These are phyloP conservation scores for Dufourea novaeangliae DNA, from an alignment of 1,140 invertebrate genomes.

Conservation along the genomic window DNA sequence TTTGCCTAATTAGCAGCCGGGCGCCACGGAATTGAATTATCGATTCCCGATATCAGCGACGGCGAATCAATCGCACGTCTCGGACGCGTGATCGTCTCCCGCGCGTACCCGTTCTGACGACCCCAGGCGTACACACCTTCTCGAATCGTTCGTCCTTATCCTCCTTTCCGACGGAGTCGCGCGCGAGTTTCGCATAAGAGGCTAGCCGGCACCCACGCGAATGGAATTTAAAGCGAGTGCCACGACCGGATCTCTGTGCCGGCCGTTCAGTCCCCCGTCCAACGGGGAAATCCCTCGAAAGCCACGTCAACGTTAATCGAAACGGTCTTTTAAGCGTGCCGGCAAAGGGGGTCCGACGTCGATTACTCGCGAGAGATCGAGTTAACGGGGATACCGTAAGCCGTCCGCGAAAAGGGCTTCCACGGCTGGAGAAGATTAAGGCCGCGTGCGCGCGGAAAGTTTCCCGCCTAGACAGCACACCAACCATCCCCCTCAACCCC, in stretches of 20 bases:
- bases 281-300: neutral
- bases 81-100: neutral
- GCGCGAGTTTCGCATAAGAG: no score
- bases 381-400: slow-evolving; percentile 16
- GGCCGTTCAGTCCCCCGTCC: neutral
- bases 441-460: slow-evolving; percentile 19
- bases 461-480: slow-evolving; percentile 6
- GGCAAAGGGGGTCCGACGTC: neutral
- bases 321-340: slow-evolving; percentile 1
- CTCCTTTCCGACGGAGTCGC: no score
- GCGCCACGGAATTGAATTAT: slow-evolving; percentile 40
- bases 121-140: neutral
- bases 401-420: neutral
- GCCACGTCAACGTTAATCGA: slow-evolving; percentile 18
- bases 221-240: slow-evolving; percentile 16
- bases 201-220: neutral
- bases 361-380: slow-evolving; percentile 3
- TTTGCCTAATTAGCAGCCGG: slow-evolving; percentile 40
- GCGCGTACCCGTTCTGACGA: no score
- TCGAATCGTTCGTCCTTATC: neutral
- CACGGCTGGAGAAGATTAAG: slow-evolving; percentile 20
- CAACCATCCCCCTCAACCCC: no score
- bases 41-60: slow-evolving; percentile 40
- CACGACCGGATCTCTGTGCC: neutral
- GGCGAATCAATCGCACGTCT: slow-evolving; percentile 29